Evolutionary conservation across 2,113 vertebrate genomes (phyloP), one percentile per base, ranked within the genome.

Genomic region (Hydropotes inermis): DNA sequence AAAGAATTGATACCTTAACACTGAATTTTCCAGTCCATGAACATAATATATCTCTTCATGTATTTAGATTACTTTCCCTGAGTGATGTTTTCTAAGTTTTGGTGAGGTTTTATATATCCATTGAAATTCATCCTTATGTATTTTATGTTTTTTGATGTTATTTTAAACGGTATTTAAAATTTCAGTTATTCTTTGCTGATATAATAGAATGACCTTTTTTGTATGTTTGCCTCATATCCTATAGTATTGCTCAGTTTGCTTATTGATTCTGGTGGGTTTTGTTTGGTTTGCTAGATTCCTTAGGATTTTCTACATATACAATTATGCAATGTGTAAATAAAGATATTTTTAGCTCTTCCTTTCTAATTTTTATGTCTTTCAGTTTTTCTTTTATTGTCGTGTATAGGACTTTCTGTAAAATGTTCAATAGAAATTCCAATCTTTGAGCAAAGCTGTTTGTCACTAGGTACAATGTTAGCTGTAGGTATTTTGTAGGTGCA

Each of bases 21-120:
- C 16, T 28, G 2, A 17, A 2, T 4, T 7, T 89, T 61, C 67
- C 47, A 64, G 5, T 6, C 11, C 0, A 2, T 14, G 21, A 43
- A 54, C 27, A 28, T 19, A 39, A 17, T 28, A 4, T 7, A 33
- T 45, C 7, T 43, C 47, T 76, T 39, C 52, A 82, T 82, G 36
- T 54, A 6, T 54, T 87, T 64, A 50, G 39, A 16, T 81, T 30
- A 30, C 15, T 74, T 54, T 74, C 54, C 90, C 57, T 82, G 27
- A 19, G 52, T 43, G 61, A 6, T 92, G 43, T 60, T 82, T 57
- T 84, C 2, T 60, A 13, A n/a, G 50, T 91, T 91, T 64, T 2
- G 45, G 6, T 67, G 28, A 89, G 13, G 19, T 54, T 79, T 78
- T n/a, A 39, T 28, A 6, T 57, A n/a, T 10, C 2, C 9, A 5